Evolutionary conservation across 2,888 invertebrate genomes (phyloP), one percentile per base, ranked within the genome.

Genomic region (Ischnus inquisitorius): DNA sequence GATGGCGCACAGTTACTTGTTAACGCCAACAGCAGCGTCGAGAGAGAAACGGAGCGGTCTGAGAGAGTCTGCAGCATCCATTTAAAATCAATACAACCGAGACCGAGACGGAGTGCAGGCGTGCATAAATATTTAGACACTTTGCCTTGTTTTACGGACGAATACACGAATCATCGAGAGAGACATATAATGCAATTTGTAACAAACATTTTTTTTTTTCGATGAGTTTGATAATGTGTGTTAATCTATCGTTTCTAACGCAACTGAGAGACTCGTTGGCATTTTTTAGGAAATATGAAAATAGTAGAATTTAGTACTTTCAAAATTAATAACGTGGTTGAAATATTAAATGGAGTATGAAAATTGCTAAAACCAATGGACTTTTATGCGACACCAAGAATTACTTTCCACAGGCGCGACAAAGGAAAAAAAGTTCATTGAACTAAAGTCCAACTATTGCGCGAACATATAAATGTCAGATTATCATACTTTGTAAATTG

Each of bases 1-100:
- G 41, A 60, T 60, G 60, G 39, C 34, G 34, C 25, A 72, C 72
- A 43, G 25, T 72, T 72, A 74, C 77, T 80, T 77, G 67, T 77
- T 77, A 3, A 72, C 74, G 74, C 77, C 74, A 57, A 72, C 62
- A 62, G 60, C 51, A 51, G 51, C 65, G 54, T 14, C 46, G 57
- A 14, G 51, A 51, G 51, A 67, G 34, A 34, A 34, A 34, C 8
- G 34, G 34, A 34, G 34, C 4, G 41, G 75, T 54, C 80, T 51
- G 68, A 54, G 68, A 74, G 80, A 69, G 83, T 80, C 80, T 77
- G 57, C 77, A 81, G 84, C 82, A 79, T 82, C 68, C 82, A 85
- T 86, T 80, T 82, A 86, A 85, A 87, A 87, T 87, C 87, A 86
- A 86, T 87, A 87, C 82, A 77, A 28, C 54, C 54, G 71, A 87